Evolutionary conservation across 2,888 invertebrate genomes (phyloP), one percentile per base, ranked within the genome.

Genomic region (Mactromeris polynyma): DNA sequence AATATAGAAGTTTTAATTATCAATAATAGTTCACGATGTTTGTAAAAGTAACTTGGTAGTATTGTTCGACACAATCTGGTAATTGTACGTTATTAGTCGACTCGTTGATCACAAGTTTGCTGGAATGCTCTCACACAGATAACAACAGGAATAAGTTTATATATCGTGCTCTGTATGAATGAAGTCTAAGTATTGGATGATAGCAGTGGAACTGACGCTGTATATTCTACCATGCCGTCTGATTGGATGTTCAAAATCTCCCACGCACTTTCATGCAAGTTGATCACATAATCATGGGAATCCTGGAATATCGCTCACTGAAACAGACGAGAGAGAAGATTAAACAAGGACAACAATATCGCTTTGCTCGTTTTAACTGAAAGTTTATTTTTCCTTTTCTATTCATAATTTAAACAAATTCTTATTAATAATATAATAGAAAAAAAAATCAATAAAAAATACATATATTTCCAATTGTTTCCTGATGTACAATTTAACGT

Each of bases 201-300:
- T 14, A 26, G 1, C 33, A 11, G 11, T 19, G 33, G 19, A 26
- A 73, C 4, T 36, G 73, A 73, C 36, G 73, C 73, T 73, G 73
- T 3, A 36, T 26, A 2, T 36, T 33, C 36, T 33, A 33, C 19
- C 2, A 14, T 33, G 9, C 9, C 51, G 11, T 84, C 84, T 84
- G 84, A 84, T 84, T 84, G 84, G 84, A 36, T 84, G 78, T 36
- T 84, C 38, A n/a, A 51, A 83, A 54, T 73, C 84, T 84, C 84
- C 84, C 84, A 84, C 84, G 84, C 84, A 40, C 78, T 26, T 79
- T 42, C 26, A 69, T 40, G 73, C 83, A 83, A 73, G 84, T 84
- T 51, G 84, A 78, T 84, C 84, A 78, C 51, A 51, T 78, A 84
- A 78, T 84, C 77, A 84, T 54, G 78, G 21, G 51, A 38, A 84